A percentile compares a stretch with the other conserved stretches of the same genome.
These are phyloP conservation scores for Otolemur garnettii DNA, from an alignment of 2,113 vertebrate genomes.

Conservation along the genomic window DNA sequence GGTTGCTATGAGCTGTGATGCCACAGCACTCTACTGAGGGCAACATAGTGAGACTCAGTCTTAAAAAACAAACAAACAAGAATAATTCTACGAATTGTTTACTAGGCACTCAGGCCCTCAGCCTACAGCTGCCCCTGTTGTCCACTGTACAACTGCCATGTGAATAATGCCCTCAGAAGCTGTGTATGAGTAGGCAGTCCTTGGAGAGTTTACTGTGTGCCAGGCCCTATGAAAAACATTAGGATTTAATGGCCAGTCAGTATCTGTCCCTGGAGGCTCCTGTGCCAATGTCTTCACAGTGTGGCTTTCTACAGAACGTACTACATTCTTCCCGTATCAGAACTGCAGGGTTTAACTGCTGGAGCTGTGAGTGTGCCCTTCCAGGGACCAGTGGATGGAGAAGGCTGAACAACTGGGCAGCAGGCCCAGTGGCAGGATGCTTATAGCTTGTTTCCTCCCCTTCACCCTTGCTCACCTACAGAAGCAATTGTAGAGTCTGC, in stretches of 20 bases:
- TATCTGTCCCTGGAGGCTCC: neutral
- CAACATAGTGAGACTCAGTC: no score
- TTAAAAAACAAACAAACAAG: neutral
- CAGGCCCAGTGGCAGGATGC: neutral
- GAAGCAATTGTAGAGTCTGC: conserved; percentile 94
- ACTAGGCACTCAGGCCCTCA: neutral
- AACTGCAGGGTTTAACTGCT: fast-evolving
- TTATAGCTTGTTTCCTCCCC: neutral
- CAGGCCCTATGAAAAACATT: neutral
- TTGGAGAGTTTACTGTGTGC: neutral
- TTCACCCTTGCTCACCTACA: conserved; percentile 72
- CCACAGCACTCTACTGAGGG: no score
- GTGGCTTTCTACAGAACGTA: neutral
- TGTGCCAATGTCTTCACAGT: fast-evolving
- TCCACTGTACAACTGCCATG: neutral
- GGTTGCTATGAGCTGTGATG: no score
- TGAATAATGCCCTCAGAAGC: neutral
- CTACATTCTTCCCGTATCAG: neutral
- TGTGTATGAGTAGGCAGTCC: neutral
- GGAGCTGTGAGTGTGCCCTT: neutral
- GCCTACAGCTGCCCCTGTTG: neutral
- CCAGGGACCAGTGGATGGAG: neutral
- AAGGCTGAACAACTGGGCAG: neutral
- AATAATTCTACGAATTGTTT: neutral
- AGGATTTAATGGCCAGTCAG: no score